Base-by-base conservation (phyloP, 2,888 invertebrate genomes). In the Polylopha cassiicola region DNA sequence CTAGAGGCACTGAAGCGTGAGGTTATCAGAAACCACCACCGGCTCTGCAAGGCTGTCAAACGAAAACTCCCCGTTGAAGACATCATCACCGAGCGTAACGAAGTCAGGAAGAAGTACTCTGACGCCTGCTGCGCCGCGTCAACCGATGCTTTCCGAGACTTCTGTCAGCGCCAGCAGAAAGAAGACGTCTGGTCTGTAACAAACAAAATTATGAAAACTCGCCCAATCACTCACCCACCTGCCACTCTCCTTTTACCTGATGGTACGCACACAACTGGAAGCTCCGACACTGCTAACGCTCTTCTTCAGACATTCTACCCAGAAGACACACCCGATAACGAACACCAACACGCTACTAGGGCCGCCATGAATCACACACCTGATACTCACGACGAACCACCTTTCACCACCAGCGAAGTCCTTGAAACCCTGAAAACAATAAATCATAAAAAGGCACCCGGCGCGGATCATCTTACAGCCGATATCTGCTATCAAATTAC, bases 401-500 rank as follows among this genome's bases (percentile, higher is more conserved):
- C 38, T 8, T 47, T 39, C n/a, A 50, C 47, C 0, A 6, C 3
- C 1, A 11, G n/a, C 2, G 49, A 53, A 13, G 10, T 50, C 9
- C 23, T 30, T 0, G n/a, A 3, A 0, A 33, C 42, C 0, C 18
- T 41, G 0, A 2, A 16, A 2, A 13, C 16, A 4, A 34, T 47
- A 1, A 39, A 47, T 16, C 48, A 45, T 0, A 48, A 47, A 8
- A 52, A 51, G 11, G 52, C 52, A 0, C 53, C 52, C 0, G 53
- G 51, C 4, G 18, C 26, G 1, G 51, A 55, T 4, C 48, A 51
- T 1, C 16, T 51, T 2, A 48, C 48, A 0, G 39, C 53, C 0
- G 51, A 53, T 9, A 55, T 57, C 1, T 51, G 49, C 17, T 15
- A 9, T 0, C 9, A 5, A n/a, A 50, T 47, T 6, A 48, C 51